Percentiles rank a stretch among this genome's conserved stretches.
phyloP scores from a whole-genome alignment of 2,113 vertebrate species.

The Bubo bubo region DNA sequence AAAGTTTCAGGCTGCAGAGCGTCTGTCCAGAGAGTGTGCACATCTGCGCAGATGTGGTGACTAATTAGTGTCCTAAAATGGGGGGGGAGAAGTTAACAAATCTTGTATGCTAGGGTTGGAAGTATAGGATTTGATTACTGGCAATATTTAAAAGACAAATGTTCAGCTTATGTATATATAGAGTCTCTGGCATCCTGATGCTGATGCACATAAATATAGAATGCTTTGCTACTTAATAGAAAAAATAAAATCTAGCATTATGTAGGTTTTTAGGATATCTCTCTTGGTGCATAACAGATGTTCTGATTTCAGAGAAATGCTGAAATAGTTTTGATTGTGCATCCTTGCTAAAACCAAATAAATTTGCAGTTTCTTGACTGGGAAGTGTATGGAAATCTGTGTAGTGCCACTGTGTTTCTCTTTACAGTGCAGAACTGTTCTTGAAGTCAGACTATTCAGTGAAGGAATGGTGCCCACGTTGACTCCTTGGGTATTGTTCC shows the following conservation, averaged over 20 bases:
- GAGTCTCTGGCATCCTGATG: background rate
- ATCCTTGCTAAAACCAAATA: background rate
- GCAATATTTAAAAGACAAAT: background rate
- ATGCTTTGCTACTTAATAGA: background rate
- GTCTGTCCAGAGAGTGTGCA: background rate
- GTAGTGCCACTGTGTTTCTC: background rate
- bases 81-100: background rate
- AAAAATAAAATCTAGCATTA: background rate
- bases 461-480: background rate
- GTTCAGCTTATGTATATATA: background rate
- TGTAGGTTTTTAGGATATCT: conserved; percentile 41
- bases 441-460: background rate
- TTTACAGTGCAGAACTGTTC: background rate
- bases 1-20: background rate
- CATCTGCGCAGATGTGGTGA: rapidly evolving
- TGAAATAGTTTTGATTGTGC: background rate
- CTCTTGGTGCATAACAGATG: background rate
- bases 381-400: background rate
- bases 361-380: background rate
- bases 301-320: background rate
- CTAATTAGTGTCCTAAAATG: background rate
- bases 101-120: background rate
- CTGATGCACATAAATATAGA: background rate
- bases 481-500: background rate
- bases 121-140: background rate